Percentiles rank a stretch among this genome's conserved stretches.
Conservation (phyloP, 2,113 vertebrate species). For the Tychaedon coryphoeus region DNA sequence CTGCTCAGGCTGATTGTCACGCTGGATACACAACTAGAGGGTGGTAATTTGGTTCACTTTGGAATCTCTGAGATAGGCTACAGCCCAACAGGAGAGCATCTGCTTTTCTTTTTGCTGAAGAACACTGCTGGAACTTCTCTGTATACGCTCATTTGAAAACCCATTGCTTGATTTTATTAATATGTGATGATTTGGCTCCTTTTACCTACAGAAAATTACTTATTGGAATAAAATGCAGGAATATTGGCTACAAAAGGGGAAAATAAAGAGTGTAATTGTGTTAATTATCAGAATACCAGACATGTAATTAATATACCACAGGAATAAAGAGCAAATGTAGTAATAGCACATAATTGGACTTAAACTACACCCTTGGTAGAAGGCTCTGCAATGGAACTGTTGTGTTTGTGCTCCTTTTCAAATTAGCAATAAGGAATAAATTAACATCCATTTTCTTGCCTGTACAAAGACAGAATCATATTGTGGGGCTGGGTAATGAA, state of each 20-base stretch:
- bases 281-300: slow-evolving; percentile 71
- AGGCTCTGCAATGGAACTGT: slow-evolving; percentile 17
- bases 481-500: slow-evolving; percentile 33
- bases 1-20: background rate
- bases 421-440: slow-evolving; percentile 74
- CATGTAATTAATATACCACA: slow-evolving; percentile 75
- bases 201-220: slow-evolving; percentile 35
- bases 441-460: slow-evolving; percentile 57
- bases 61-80: background rate
- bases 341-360: slow-evolving; percentile 68
- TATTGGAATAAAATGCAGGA: slow-evolving; percentile 1
- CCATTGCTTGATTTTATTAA: background rate
- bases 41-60: background rate
- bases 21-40: background rate
- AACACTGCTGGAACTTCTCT: background rate
- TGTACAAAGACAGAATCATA: background rate
- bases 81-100: background rate
- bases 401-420: slow-evolving; percentile 67
- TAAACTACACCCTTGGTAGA: slow-evolving; percentile 65
- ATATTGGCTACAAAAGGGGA: slow-evolving; percentile 8
- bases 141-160: background rate
- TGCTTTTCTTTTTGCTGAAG: background rate
- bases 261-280: slow-evolving; percentile 67
- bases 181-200: slow-evolving; percentile 1
- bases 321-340: slow-evolving; percentile 72